Conservation (phyloP, 2,113 vertebrate genomes). For the Edolisoma coerulescens region DNA sequence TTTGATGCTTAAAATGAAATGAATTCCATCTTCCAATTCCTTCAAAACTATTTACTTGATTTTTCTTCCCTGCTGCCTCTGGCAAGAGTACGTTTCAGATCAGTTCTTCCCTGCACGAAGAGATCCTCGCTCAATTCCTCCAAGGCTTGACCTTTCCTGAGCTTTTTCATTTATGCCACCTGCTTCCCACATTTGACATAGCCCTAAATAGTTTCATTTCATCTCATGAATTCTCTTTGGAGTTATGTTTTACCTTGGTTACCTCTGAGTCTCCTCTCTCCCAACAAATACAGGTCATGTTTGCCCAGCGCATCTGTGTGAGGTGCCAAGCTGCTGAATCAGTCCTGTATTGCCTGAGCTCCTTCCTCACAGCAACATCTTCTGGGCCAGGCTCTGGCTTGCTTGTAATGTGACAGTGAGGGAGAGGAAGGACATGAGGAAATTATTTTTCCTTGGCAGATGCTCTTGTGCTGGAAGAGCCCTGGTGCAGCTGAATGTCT, state of each 20-base stretch:
- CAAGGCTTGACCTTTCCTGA: slow-evolving; percentile 12
- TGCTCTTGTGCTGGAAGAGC: background rate
- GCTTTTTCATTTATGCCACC: slow-evolving; percentile 21
- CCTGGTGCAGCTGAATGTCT: background rate
- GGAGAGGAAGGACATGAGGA: background rate
- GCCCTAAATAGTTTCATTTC: background rate
- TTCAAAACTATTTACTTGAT: slow-evolving; percentile 10
- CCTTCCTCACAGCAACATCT: background rate
- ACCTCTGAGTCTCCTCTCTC: background rate
- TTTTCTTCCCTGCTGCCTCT: background rate
- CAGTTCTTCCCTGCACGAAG: background rate
- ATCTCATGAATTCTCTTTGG: background rate
- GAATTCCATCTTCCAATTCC: background rate
- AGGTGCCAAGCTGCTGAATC: background rate
- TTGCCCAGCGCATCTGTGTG: background rate
- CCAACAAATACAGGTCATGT: background rate
- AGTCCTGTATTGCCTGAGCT: background rate
- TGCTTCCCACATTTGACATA: background rate
- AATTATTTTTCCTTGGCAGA: background rate
- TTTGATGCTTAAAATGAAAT: background rate
- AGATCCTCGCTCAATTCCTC: background rate
- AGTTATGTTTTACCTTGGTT: background rate
- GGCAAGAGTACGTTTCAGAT: background rate
- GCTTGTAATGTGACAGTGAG: background rate
- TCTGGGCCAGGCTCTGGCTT: background rate